Evolutionary conservation across 2,888 invertebrate species (phyloP).

Genomic region (Gastrophysa polygoni): DNA sequence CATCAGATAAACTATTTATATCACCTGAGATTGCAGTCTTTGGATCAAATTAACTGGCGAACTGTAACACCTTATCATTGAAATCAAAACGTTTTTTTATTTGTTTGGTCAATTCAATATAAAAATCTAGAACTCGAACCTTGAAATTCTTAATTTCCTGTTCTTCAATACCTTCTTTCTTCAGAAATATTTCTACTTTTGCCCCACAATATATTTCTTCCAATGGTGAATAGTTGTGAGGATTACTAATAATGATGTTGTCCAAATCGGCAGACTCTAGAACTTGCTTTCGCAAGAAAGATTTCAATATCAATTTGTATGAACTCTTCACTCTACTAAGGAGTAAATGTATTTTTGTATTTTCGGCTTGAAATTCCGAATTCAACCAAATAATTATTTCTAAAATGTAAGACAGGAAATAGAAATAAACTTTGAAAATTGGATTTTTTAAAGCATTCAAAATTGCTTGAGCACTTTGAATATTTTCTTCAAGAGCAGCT

Average conservation of each 20-base stretch:
- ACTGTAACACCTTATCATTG: slow-evolving; percentile 18
- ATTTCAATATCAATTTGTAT: slow-evolving; percentile 20
- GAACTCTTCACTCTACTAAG: slow-evolving; percentile 13
- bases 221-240: slow-evolving; percentile 16
- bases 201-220: too few species aligned
- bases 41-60: slow-evolving; percentile 13
- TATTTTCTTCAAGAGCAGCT: too few species aligned
- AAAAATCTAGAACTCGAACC: slow-evolving; percentile 18
- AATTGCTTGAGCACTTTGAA: too few species aligned
- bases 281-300: slow-evolving; percentile 16
- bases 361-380: slow-evolving; percentile 29
- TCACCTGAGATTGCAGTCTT: slow-evolving; percentile 12
- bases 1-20: slow-evolving; percentile 4
- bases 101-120: slow-evolving; percentile 21
- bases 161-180: slow-evolving; percentile 7
- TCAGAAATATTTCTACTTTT: slow-evolving; percentile 15
- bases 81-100: slow-evolving; percentile 23
- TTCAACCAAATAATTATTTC: slow-evolving; percentile 29
- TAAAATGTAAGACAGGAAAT: slow-evolving; percentile 15
- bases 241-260: slow-evolving; percentile 17
- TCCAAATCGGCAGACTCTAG: slow-evolving; percentile 13
- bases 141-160: slow-evolving; percentile 18
- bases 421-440: slow-evolving; percentile 8
- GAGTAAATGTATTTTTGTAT: slow-evolving; percentile 21
- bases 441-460: too few species aligned